Conservation (phyloP, 2,888 invertebrate species). For the Drosophila tanythrix region DNA sequence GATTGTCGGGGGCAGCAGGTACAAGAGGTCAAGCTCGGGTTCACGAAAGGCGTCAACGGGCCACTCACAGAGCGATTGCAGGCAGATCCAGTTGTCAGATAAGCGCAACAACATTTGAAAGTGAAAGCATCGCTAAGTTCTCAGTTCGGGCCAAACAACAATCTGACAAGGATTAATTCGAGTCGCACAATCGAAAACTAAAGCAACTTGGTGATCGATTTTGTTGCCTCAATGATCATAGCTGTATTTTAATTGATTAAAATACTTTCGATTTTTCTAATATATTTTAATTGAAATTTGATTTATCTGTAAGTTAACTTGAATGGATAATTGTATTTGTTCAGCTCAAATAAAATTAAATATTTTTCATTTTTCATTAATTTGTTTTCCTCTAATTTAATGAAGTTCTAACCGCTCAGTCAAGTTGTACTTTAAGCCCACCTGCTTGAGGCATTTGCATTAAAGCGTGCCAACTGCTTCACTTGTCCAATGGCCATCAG, state of each 20-base stretch:
- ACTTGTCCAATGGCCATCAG: constrained; percentile 48
- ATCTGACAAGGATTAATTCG: constrained; percentile 15
- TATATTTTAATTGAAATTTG: no score
- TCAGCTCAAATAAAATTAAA: no score
- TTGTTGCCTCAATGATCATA: no score
- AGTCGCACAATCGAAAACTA: not conserved
- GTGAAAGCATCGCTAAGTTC: constrained; percentile 45
- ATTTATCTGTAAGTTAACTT: no score
- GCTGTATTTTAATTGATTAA: no score
- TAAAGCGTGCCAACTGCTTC: constrained; percentile 18
- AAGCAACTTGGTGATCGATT: not conserved
- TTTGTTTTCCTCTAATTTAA: not conserved
- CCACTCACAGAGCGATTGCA: constrained; percentile 69
- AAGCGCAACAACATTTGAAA: constrained; percentile 38
- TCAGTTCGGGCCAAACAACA: constrained; percentile 13
- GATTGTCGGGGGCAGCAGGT: constrained; percentile 11
- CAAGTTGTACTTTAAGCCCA: not conserved
- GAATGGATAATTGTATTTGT: no score
- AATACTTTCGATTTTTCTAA: no score
- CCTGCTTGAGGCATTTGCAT: constrained; percentile 1
- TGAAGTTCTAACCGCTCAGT: not conserved
- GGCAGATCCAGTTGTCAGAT: constrained; percentile 56
- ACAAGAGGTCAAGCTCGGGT: constrained; percentile 46
- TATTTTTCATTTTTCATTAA: not conserved
- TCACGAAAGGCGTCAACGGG: constrained; percentile 69